Percentiles rank a stretch among this genome's conserved stretches.
phyloP scores from a whole-genome alignment of 2,888 invertebrate genomes.

The Geotrupes spiniger region DNA sequence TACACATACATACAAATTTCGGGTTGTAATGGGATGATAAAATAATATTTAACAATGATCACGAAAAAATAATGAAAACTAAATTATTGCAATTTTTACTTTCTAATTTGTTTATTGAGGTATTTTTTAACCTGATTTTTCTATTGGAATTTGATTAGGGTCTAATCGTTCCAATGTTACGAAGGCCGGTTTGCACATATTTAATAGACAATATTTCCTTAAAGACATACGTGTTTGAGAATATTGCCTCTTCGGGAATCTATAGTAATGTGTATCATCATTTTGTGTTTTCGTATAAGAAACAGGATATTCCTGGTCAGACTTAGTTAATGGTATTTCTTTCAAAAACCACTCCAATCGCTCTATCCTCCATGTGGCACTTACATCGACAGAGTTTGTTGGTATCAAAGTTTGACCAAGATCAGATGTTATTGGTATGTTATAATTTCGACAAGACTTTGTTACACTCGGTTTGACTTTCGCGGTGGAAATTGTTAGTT shows the following conservation, averaged over 20 bases:
- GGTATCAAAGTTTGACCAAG: constrained; percentile 33
- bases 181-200: constrained; percentile 20
- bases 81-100: neutral
- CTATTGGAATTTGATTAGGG: constrained; percentile 1
- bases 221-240: constrained; percentile 25
- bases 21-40: neutral
- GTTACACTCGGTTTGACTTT: constrained; percentile 10
- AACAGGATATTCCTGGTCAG: constrained; percentile 13
- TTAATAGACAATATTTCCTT: constrained; percentile 15
- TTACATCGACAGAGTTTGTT: constrained; percentile 1
- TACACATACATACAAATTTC: neutral
- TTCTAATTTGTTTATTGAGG: too few species aligned
- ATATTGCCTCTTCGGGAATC: constrained; percentile 33
- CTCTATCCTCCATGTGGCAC: constrained; percentile 23
- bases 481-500: neutral
- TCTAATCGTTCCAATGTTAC: constrained; percentile 22
- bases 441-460: constrained; percentile 25
- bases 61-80: too few species aligned
- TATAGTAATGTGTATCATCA: constrained; percentile 23
- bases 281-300: constrained; percentile 5
- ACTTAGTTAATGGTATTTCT: constrained; percentile 18
- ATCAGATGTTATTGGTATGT: constrained; percentile 42
- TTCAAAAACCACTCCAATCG: constrained; percentile 39
- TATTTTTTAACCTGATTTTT: constrained; percentile 2
- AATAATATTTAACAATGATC: too few species aligned